A percentile compares a stretch with the other conserved stretches of the same genome.
These are phyloP conservation scores for Spicauda simplicius DNA, from an alignment of 2,888 invertebrate genomes.

Conservation along the genomic window DNA sequence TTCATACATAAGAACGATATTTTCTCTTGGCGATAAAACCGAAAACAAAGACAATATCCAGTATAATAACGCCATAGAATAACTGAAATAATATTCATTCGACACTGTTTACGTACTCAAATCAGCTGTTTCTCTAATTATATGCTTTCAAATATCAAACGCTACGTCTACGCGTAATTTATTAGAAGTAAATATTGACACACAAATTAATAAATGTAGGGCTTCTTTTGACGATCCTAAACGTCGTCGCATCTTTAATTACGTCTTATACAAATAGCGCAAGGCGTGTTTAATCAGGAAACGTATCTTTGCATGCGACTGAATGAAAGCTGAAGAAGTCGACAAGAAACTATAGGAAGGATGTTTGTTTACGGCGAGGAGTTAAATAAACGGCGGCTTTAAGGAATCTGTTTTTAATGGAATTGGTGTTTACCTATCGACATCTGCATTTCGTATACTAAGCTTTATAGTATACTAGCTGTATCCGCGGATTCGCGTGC, in stretches of 20 bases:
- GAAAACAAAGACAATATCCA: too few species aligned
- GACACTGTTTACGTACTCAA: conserved; percentile 1
- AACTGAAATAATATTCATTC: neutral
- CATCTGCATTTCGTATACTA: neutral
- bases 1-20: too few species aligned
- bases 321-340: conserved; percentile 79
- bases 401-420: conserved; percentile 42
- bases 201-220: conserved; percentile 78
- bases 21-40: too few species aligned
- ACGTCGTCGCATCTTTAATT: conserved; percentile 75
- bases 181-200: conserved; percentile 80
- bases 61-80: too few species aligned
- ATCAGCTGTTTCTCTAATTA: conserved; percentile 15
- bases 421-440: conserved; percentile 38
- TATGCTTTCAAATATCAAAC: conserved; percentile 42
- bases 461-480: neutral
- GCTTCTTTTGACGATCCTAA: conserved; percentile 74
- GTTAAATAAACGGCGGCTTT: conserved; percentile 55
- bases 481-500: too few species aligned
- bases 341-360: conserved; percentile 70
- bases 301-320: conserved; percentile 76
- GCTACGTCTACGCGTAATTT: conserved; percentile 61
- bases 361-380: conserved; percentile 60
- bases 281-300: conserved; percentile 70
- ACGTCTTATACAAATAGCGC: conserved; percentile 69